Percentiles rank a stretch among this genome's conserved stretches.
phyloP scores from a whole-genome alignment of 2,888 invertebrate genomes.

The Empis stercorea region DNA sequence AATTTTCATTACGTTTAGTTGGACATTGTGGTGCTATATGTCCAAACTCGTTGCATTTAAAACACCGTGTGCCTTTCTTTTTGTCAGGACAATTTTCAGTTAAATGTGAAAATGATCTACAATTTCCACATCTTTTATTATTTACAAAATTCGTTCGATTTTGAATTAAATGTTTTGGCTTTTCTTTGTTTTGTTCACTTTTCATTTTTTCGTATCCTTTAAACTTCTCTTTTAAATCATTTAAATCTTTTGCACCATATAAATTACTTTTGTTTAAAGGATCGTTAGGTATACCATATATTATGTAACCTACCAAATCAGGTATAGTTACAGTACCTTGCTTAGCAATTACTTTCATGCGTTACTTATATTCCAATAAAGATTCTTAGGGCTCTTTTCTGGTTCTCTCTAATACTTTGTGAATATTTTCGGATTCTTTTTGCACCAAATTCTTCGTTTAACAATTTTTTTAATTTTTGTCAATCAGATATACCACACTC shows the following conservation, averaged over 20 bases:
- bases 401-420: slow-evolving; percentile 4
- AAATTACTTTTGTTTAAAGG: slow-evolving; percentile 14
- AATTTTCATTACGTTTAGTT: too few species aligned
- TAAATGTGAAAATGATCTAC: slow-evolving; percentile 1
- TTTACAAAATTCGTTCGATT: background rate
- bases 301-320: slow-evolving; percentile 21
- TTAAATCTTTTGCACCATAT: slow-evolving; percentile 13
- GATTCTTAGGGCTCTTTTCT: slow-evolving; percentile 4
- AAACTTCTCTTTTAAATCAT: slow-evolving; percentile 3
- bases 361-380: slow-evolving; percentile 7
- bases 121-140: background rate
- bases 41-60: slow-evolving; percentile 5
- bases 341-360: slow-evolving; percentile 6
- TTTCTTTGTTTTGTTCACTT: background rate
- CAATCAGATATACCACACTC: slow-evolving; percentile 3
- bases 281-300: slow-evolving; percentile 19
- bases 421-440: background rate
- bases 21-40: slow-evolving; percentile 1
- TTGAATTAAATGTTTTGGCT: background rate
- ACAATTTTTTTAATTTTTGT: slow-evolving; percentile 1
- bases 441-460: slow-evolving; percentile 6
- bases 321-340: slow-evolving; percentile 12
- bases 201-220: slow-evolving; percentile 2
- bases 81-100: slow-evolving; percentile 5
- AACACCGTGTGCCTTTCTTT: slow-evolving; percentile 2